Percentiles rank a stretch among this genome's conserved stretches.
phyloP scores from a whole-genome alignment of 2,797 vertebrate genomes.

The Betta splendens region DNA sequence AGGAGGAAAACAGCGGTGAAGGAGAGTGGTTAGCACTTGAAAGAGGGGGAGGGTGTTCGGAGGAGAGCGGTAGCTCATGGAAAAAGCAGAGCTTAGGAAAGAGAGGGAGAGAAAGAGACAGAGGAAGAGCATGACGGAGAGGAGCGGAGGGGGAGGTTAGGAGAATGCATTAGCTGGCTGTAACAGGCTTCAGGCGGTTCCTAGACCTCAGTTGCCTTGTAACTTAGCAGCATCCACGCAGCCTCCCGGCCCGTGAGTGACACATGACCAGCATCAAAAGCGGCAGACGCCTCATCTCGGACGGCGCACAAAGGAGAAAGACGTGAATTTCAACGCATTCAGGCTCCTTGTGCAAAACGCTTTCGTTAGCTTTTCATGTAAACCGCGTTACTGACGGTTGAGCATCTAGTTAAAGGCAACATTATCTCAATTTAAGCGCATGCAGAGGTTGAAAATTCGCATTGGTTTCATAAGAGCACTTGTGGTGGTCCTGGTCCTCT shows the following conservation, averaged over 20 bases:
- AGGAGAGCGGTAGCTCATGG: constrained; percentile 72
- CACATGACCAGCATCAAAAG: constrained; percentile 59
- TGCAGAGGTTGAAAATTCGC: neutral
- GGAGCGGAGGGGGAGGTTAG: constrained; percentile 63
- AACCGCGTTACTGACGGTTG: neutral
- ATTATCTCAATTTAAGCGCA: neutral
- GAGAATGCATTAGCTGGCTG: constrained; percentile 77
- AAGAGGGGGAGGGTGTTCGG: constrained; percentile 53
- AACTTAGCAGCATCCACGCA: constrained; percentile 69
- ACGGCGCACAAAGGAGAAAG: constrained; percentile 18
- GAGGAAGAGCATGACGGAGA: constrained; percentile 65
- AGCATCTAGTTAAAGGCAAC: neutral
- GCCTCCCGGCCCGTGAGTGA: constrained; percentile 53
- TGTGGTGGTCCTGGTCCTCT: constrained; percentile 36
- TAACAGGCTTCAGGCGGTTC: constrained; percentile 78
- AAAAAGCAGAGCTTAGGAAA: constrained; percentile 70
- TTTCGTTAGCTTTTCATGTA: neutral
- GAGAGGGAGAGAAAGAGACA: constrained; percentile 62
- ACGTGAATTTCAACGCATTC: constrained; percentile 10
- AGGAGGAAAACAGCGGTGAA: constrained; percentile 68
- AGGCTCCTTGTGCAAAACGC: constrained; percentile 5
- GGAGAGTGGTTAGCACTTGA: constrained; percentile 71
- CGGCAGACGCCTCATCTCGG: constrained; percentile 42
- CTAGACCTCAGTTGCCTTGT: constrained; percentile 69
- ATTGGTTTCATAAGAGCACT: neutral